phyloP scores from a whole-genome alignment of 2,113 vertebrate species.

The Nothobranchius furzeri region DNA sequence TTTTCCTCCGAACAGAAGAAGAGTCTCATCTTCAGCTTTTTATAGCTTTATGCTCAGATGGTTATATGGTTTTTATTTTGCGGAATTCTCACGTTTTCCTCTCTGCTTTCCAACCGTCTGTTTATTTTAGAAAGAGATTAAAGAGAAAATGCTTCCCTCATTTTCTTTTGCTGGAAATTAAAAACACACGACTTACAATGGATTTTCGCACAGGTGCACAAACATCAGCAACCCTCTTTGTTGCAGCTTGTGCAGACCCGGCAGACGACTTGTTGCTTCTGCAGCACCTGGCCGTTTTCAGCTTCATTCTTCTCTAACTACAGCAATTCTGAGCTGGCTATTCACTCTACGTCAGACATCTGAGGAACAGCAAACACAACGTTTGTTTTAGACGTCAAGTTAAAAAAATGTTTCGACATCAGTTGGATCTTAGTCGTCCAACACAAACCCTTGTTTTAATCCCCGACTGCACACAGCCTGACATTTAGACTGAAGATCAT shows the following conservation, averaged over 20 bases:
- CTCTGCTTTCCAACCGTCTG: conserved; percentile 14
- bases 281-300: conserved; percentile 64
- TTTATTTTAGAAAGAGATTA: not conserved
- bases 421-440: conserved; percentile 13
- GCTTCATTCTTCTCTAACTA: conserved; percentile 62
- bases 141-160: conserved; percentile 16
- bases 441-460: conserved; percentile 1
- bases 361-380: conserved; percentile 33
- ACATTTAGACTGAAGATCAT: conserved; percentile 11
- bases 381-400: conserved; percentile 71
- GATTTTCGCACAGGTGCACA: conserved; percentile 60
- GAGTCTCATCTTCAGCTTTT: not conserved
- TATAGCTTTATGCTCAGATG: too few relatives aligned
- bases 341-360: conserved; percentile 65
- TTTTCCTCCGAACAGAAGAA: conserved; percentile 29
- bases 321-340: conserved; percentile 34
- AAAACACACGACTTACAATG: conserved; percentile 17
- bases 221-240: conserved; percentile 50
- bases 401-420: conserved; percentile 36
- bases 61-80: not conserved
- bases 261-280: conserved; percentile 35
- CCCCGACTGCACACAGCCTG: not conserved
- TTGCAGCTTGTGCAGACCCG: conserved; percentile 28
- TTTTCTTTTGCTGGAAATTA: conserved; percentile 22
- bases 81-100: conserved; percentile 16